Evolutionary conservation across 2,113 vertebrate species (phyloP).

Genomic region (Rhabdornis inornatus): DNA sequence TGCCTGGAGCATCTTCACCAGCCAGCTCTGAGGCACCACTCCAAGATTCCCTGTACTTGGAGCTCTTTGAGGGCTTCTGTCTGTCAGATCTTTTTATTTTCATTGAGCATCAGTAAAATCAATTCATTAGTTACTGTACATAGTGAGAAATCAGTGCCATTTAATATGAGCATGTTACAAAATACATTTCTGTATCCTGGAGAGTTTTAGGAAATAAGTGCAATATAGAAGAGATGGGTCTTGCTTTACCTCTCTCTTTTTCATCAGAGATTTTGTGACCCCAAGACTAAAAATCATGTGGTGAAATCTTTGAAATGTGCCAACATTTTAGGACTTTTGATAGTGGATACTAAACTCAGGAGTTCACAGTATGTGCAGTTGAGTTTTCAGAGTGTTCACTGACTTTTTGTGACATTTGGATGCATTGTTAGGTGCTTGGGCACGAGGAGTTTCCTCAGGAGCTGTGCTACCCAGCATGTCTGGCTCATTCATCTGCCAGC

Average conservation of each 20-base stretch:
- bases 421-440: background rate
- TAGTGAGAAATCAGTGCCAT: background rate
- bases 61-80: background rate
- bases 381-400: background rate
- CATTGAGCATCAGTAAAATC: background rate
- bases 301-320: background rate
- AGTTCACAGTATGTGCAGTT: background rate
- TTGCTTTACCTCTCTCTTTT: background rate
- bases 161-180: background rate
- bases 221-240: background rate
- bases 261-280: background rate
- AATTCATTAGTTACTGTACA: background rate
- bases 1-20: background rate
- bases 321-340: background rate
- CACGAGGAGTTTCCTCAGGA: slow-evolving; percentile 30
- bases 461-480: background rate
- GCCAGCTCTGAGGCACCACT: background rate
- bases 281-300: background rate
- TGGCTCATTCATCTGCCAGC: background rate
- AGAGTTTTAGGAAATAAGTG: background rate
- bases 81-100: background rate
- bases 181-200: background rate
- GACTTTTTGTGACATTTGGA: slow-evolving; percentile 41
- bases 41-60: background rate
- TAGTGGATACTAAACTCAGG: background rate